Conservation (phyloP, 2,888 invertebrate species). For the Lycaena phlaeas region DNA sequence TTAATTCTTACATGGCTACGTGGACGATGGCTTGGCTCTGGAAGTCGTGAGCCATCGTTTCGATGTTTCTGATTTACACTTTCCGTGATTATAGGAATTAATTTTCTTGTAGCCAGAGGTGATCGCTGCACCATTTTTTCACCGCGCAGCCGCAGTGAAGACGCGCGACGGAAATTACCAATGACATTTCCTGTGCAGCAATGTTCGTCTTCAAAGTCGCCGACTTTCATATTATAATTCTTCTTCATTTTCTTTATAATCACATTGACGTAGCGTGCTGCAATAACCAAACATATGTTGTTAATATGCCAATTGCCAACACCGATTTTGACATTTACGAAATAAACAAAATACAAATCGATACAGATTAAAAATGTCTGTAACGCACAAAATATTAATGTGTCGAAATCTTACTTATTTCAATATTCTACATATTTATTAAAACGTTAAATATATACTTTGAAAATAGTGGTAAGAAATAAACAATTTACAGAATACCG, state of each 20-base stretch:
- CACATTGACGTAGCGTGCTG: conserved; percentile 54
- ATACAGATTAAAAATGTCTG: not conserved
- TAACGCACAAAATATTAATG: too few species aligned
- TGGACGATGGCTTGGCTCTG: conserved; percentile 66
- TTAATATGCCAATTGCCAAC: conserved; percentile 12
- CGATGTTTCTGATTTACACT: conserved; percentile 62
- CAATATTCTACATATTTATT: too few species aligned
- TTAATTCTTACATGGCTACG: conserved; percentile 69
- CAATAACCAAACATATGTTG: conserved; percentile 48
- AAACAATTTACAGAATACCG: too few species aligned
- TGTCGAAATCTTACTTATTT: too few species aligned
- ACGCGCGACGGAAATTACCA: conserved; percentile 75
- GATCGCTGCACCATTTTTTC: conserved; percentile 73
- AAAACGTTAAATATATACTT: too few species aligned
- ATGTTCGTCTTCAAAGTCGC: conserved; percentile 62
- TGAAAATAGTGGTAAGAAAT: too few species aligned
- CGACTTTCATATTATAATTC: conserved; percentile 49
- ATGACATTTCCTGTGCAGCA: conserved; percentile 68
- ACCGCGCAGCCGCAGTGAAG: conserved; percentile 79
- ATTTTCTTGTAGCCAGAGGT: conserved; percentile 63
- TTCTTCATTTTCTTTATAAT: conserved; percentile 58
- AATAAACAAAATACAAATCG: not conserved
- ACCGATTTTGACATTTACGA: conserved; percentile 1
- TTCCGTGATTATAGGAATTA: conserved; percentile 77
- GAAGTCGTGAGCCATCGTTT: conserved; percentile 58